A percentile compares a stretch with the other conserved stretches of the same genome.
phyloP scores from a whole-genome alignment of 2,797 vertebrate genomes.

The Aeoliscus strigatus region DNA sequence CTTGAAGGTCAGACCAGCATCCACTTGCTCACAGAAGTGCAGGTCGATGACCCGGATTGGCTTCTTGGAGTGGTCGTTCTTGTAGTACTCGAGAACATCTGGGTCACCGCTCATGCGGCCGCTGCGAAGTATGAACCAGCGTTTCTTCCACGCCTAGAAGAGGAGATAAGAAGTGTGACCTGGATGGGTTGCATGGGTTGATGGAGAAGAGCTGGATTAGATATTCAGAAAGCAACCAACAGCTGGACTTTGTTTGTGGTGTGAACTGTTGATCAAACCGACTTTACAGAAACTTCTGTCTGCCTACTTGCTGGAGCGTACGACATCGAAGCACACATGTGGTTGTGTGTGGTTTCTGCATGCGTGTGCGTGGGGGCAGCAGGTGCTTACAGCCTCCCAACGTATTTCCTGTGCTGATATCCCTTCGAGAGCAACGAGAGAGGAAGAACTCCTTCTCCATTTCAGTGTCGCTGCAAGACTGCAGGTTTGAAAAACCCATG shows the following conservation, averaged over 20 bases:
- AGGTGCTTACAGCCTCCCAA: constrained; percentile 73
- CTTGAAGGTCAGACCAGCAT: constrained; percentile 94
- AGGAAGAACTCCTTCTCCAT: constrained; percentile 19
- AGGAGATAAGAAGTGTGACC: constrained; percentile 1
- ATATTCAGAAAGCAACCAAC: constrained; percentile 16
- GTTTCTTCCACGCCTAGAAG: constrained; percentile 95
- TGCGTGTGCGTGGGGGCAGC: constrained; percentile 35
- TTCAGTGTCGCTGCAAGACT: constrained; percentile 19
- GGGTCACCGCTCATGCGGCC: constrained; percentile 97
- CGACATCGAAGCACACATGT: constrained; percentile 16
- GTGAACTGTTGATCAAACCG: constrained; percentile 44
- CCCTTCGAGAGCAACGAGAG: constrained; percentile 39
- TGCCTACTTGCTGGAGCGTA: constrained; percentile 32
- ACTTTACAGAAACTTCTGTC: constrained; percentile 25
- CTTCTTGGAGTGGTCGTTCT: constrained; percentile 96
- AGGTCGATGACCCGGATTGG: constrained; percentile 94
- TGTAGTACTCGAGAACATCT: constrained; percentile 96
- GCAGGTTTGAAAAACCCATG: no score
- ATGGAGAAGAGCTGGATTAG: neutral
- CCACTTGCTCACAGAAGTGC: constrained; percentile 96
- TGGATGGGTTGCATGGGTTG: no score
- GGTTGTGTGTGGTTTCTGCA: constrained; percentile 40
- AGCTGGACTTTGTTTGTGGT: constrained; percentile 41
- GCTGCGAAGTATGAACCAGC: constrained; percentile 95
- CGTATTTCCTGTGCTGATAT: constrained; percentile 72